phyloP scores from a whole-genome alignment of 2,888 invertebrate genomes.

The Pollenia amentaria region DNA sequence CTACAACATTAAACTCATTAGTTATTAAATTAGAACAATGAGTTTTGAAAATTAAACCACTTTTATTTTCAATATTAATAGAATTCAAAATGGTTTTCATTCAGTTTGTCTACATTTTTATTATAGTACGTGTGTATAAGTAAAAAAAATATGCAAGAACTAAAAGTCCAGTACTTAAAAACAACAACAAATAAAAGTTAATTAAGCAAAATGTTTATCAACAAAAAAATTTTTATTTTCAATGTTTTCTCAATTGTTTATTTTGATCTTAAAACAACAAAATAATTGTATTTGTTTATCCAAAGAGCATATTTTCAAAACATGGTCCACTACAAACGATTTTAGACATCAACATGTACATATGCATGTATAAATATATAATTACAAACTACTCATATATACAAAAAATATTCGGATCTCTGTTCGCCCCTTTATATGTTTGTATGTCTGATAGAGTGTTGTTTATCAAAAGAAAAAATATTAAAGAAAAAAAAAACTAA shows the following conservation, averaged over 20 bases:
- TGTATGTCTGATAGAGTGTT: not conserved
- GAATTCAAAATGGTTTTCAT: not conserved
- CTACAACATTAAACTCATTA: slow-evolving; percentile 9
- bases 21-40: slow-evolving; percentile 25
- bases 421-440: not conserved
- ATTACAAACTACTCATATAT: not conserved
- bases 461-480: slow-evolving; percentile 1
- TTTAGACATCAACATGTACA: not conserved
- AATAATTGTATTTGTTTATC: slow-evolving; percentile 53
- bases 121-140: no score
- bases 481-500: slow-evolving; percentile 5
- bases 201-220: slow-evolving; percentile 65
- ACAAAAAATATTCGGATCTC: not conserved
- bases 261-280: slow-evolving; percentile 46
- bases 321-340: not conserved
- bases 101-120: not conserved
- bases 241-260: slow-evolving; percentile 44
- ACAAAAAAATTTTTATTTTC: slow-evolving; percentile 33
- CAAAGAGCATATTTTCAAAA: slow-evolving; percentile 3
- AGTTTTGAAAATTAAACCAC: slow-evolving; percentile 3
- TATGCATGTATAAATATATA: not conserved
- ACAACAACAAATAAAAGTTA: slow-evolving; percentile 41
- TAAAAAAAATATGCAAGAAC: slow-evolving; percentile 22
- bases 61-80: slow-evolving; percentile 8
- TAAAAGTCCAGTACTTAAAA: slow-evolving; percentile 6